phyloP scores from a whole-genome alignment of 2,888 invertebrate species.

The Tetranychus truncatus region DNA sequence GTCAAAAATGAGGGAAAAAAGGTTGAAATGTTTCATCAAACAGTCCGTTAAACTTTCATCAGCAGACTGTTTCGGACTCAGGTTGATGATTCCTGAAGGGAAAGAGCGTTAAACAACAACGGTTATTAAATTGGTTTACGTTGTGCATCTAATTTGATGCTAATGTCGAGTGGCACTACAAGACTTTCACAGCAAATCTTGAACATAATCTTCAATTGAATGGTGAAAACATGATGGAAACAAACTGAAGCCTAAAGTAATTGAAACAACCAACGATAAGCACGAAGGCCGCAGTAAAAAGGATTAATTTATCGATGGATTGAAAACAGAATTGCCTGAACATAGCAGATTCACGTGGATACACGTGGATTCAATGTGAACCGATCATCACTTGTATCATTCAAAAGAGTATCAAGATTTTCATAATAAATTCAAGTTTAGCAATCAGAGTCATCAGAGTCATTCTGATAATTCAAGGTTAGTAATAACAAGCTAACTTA shows the following conservation, averaged over 20 bases:
- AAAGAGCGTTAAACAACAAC: not conserved
- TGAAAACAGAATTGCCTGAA: not conserved
- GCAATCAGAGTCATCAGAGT: not conserved
- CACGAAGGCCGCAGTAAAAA: too few species aligned
- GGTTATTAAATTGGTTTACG: not conserved
- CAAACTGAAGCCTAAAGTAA: not conserved
- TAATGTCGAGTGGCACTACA: too few species aligned
- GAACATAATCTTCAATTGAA: not conserved
- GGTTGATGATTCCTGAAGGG: not conserved
- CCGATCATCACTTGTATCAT: not conserved
- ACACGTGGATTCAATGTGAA: not conserved
- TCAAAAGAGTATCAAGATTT: not conserved
- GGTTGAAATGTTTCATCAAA: not conserved
- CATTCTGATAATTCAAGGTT: not conserved
- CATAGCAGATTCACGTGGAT: not conserved
- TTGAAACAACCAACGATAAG: not conserved
- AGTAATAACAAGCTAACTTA: too few species aligned
- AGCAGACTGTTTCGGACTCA: not conserved
- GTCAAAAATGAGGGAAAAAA: not conserved
- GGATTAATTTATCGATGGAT: too few species aligned
- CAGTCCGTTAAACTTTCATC: not conserved
- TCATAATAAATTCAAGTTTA: too few species aligned
- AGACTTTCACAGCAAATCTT: too few species aligned
- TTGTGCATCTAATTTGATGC: not conserved
- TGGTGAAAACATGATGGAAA: not conserved